Evolutionary conservation across 1,140 invertebrate genomes (phyloP), one percentile per base, ranked within the genome.

Genomic region (Scaptomyza graminum): DNA sequence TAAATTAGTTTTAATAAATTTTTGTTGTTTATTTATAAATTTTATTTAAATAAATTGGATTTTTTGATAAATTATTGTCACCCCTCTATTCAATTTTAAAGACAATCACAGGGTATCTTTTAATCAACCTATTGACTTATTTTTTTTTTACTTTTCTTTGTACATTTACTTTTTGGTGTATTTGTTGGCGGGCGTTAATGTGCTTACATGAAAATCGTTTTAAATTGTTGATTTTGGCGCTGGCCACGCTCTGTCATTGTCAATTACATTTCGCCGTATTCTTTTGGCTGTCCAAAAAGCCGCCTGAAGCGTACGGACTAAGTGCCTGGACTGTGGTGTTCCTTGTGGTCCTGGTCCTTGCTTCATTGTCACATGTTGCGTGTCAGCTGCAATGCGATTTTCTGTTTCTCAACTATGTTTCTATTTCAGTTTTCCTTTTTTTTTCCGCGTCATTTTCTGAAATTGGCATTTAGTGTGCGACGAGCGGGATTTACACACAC

Each of bases 401-500:
- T 62, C 28, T 12, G 28, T 44, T 50, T 46, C 41, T 34, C 25
- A 6, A 34, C 22, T 51, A 2, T 55, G 1, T 16, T 7, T 34
- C 54, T 47, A 22, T 37, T 22, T 18, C 34, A 37, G 18, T 57
- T 25, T 18, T 47, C 16, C 6, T 22, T 9, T 67, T 81, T 83
- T 84, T 85, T 87, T 85, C 71, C 78, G 82, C 82, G 83, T 88
- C 83, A 88, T 88, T 88, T 88, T 88, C 72, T 83, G 72, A 88
- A 88, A 88, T 88, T 88, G 83, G 83, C 83, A 88, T 88, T 88
- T 88, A 85, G 82, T 87, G 76, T 80, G 83, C 76, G 79, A 89
- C 83, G 75, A 87, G 63, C 78, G 74, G 82, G 82, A 85, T 85
- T 87, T 85, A 69, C 82, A 87, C 76, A 74, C 72, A 60, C 80